Evolutionary conservation across 1,140 invertebrate species (phyloP), one percentile per base, ranked within the genome.

Genomic region (Ptiloglossa arizonensis): DNA sequence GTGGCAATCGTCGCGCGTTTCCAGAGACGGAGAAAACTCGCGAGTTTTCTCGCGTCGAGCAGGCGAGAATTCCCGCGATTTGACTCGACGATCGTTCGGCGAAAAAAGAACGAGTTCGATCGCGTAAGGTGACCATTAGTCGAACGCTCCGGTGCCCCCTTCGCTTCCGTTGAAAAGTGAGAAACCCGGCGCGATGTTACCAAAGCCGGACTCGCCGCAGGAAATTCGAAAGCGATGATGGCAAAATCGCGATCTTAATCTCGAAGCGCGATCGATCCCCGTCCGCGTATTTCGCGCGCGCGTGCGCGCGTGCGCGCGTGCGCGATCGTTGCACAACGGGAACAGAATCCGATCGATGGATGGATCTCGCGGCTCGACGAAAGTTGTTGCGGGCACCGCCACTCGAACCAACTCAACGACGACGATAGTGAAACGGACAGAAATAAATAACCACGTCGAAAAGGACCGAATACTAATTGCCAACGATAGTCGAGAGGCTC

Each of bases 151-250:
- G 72, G 24, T 32, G 72, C 48, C 15, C 24, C 35, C 35, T 59
- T 56, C 71, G 62, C 48, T 74, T 74, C 74, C 67, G 46, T 67
- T 35, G 56, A 77, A 57, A 64, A 78, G 56, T 44, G 57, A 72
- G 68, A 72, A 72, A 72, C 59, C 64, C 15, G 2, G 50, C 22
- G 67, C 29, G 52, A 77, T 27, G 27, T 70, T 57, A n/a, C 35
- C 69, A 72, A 72, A 79, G 59, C 59, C 35, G 69, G 69, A 72
- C 60, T 38, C 54, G 50, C 71, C 71, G 35, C 41, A 60, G 70
- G 52, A 64, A 73, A 79, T 79, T 79, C 70, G 77, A 79, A 79
- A 79, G 77, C 59, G 50, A 38, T 2, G 62, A 79, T 67, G 70
- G 54, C 52, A 48, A 74, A 79, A 78, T 72, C 74, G 32, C 46